Evolutionary conservation across 2,888 invertebrate genomes (phyloP), one percentile per base, ranked within the genome.

Genomic region (Tethea ocularis): DNA sequence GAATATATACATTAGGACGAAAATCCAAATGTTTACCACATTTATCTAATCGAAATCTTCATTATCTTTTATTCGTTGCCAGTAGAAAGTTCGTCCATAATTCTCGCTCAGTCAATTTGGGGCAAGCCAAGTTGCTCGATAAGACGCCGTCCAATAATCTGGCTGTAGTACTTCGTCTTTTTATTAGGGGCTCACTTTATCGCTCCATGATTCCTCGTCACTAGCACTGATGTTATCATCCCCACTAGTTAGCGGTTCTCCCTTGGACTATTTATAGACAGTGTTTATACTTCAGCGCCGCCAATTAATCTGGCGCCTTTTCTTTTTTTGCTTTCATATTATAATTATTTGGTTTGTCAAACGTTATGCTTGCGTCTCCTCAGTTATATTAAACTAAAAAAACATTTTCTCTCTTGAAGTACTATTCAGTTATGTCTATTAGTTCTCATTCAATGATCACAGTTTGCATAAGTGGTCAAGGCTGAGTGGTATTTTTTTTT

Each of bases 41-140:
- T 83, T 88, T 88, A 87, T 88, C 88, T 90, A 85, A 88, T 87
- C 88, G 76, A 75, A 74, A 86, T 86, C 83, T 85, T 86, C 87
- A 89, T 91, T 89, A 91, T 88, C 87, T 88, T 87, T 87, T 87
- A 87, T 89, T 84, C 79, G 82, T 78, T 72, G 80, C 72, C 66
- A 78, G 81, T 83, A 83, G 84, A 87, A 91, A 91, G 83, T 92
- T 93, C 67, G 75, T 76, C 89, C 87, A 93, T 91, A 92, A 89
- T 87, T 92, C 86, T 88, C 80, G 80, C 87, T 86, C 82, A 79
- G 83, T 87, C 87, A 88, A 91, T 91, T 91, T 88, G 84, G 90
- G 88, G 86, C 76, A 74, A 78, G 80, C 85, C 83, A 79, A 86
- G 83, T 83, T 78, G 75, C 75, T 78, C 79, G 91, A 93, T 92